Percentiles rank a stretch among this genome's conserved stretches.
Evolutionary conservation across 2,797 vertebrate genomes (phyloP).

Genomic region (Necrosyrtes monachus): DNA sequence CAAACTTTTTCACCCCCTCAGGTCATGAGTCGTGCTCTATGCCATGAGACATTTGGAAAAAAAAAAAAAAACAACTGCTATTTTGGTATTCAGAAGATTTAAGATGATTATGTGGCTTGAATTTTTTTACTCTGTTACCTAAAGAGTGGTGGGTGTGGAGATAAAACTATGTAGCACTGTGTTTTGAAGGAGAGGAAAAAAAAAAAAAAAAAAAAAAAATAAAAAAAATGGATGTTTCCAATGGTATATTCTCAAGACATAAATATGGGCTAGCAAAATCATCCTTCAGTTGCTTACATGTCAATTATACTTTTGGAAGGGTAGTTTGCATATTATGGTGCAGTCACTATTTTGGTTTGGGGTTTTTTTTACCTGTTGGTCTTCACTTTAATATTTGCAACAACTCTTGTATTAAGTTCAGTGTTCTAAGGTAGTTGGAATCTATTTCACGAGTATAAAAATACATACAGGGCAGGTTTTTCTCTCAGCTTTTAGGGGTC

Average conservation of each 20-base stretch:
- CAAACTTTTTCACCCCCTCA: background rate
- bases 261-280: background rate
- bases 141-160: background rate
- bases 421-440: background rate
- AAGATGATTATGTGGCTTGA: background rate
- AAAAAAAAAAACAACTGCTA: background rate
- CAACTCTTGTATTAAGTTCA: background rate
- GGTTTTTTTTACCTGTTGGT: fast-evolving
- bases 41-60: background rate
- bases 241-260: background rate
- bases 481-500: background rate
- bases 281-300: background rate
- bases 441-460: background rate
- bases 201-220: background rate
- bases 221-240: background rate
- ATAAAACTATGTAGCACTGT: background rate
- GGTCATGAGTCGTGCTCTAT: background rate
- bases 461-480: background rate
- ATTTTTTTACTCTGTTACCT: background rate
- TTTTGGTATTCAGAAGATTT: background rate
- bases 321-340: background rate
- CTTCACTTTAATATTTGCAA: background rate
- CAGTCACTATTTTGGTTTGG: background rate
- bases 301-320: background rate
- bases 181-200: too few relatives aligned